Evolutionary conservation across 2,797 vertebrate genomes (phyloP).

Genomic region (Mormyrus proboscirostris): DNA sequence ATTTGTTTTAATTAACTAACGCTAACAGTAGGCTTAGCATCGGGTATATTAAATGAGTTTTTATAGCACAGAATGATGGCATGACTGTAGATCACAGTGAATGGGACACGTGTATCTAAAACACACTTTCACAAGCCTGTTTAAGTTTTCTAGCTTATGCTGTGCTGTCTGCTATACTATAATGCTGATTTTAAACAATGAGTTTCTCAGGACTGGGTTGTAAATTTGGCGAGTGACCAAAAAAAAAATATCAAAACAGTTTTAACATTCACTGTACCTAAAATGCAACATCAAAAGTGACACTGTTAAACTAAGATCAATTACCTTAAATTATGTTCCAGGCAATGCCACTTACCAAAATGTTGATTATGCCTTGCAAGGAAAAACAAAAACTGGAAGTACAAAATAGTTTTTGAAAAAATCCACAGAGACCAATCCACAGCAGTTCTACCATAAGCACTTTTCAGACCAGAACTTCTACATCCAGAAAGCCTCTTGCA

Average conservation of each 20-base stretch:
- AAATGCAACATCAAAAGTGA: not conserved
- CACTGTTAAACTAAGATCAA: not conserved
- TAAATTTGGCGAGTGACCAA: not conserved
- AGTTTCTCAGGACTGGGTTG: not conserved
- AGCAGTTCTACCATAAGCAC: conserved; percentile 19
- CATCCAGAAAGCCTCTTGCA: conserved; percentile 26
- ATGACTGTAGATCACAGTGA: not conserved
- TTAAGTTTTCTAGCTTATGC: not conserved
- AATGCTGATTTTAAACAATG: not conserved
- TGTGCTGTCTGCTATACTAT: not conserved
- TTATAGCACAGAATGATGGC: not conserved
- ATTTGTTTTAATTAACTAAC: not conserved
- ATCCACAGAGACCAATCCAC: conserved; percentile 29
- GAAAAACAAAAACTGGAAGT: not conserved
- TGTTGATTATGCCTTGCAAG: not conserved
- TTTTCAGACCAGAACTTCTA: conserved; percentile 1
- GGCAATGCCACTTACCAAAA: conserved; percentile 13
- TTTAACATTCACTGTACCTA: not conserved
- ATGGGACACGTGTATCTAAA: not conserved
- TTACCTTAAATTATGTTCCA: not conserved
- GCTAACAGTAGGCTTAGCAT: not conserved
- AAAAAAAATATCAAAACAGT: not conserved
- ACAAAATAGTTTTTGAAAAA: not conserved
- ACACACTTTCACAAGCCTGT: not conserved
- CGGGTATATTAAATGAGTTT: not conserved